Base-by-base conservation (phyloP, 2,888 invertebrate species). In the Norana najaformis region DNA sequence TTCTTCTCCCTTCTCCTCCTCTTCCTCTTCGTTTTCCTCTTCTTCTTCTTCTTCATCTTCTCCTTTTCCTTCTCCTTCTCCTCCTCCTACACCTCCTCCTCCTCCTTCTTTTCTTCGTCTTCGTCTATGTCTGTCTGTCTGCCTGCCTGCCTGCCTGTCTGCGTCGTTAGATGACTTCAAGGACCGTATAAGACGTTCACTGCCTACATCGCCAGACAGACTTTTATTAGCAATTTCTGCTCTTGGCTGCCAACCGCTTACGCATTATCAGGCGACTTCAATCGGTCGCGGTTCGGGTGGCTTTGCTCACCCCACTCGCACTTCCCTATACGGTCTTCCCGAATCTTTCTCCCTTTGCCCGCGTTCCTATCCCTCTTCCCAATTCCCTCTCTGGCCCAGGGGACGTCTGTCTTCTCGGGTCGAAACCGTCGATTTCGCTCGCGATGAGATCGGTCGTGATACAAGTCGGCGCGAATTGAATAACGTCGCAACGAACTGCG, bases 1-100 rank as follows among this genome's bases (percentile, higher is more conserved):
- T 89, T 93, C 92, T 88, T 94, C 90, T 93, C 93, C 38, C 91
- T 90, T 39, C 92, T 91, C 82, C 93, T 93, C 89, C 89, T 92
- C 89, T 91, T 91, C 88, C 92, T 92, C 69, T 93, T 91, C n/a
- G 91, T 91, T 88, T 92, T 92, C 88, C 91, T 90, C 90, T 93
- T 93, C 89, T 92, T 91, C 53, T 53, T 53, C 23, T 23, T 53
- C 53, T 53, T 53, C 23, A 16, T 53, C 53, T 53, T 23, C 23
- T 23, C 23, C 16, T 53, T 23, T 53, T 23, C 23, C 16, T 53
- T 23, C 23, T 23, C 23, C 53, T 53, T 23, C 23, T 53, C 23
- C 53, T 53, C 53, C 23, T 53, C 53, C 23, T n/a, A n/a, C n/a
- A n/a, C n/a, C n/a, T n/a, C n/a, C n/a, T n/a, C n/a, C n/a, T n/a